Base-by-base conservation (phyloP, 2,113 vertebrate species). In the Pelusios castaneus region DNA sequence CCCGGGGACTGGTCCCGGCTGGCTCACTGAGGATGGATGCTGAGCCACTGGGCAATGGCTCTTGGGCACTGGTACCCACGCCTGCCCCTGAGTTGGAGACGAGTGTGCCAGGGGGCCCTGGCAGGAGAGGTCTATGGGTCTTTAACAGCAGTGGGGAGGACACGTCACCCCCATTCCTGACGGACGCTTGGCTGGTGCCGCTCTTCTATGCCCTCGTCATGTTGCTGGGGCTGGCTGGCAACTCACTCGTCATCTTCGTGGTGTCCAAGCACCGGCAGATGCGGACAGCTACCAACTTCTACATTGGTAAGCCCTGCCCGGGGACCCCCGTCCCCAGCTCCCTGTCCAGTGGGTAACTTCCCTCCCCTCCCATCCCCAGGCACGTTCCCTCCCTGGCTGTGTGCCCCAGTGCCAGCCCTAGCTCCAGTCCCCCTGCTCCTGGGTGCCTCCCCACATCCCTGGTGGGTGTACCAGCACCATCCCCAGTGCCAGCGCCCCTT, bases 171-270 rank as follows among this genome's bases (percentile, higher is more conserved):
- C 96, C 96, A 3, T 94, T 96, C 45, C 95, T 97, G 78, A 94
- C 94, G 2, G 96, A 97, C 17, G 95, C 96, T 16, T 97, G 96
- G 96, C 89, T 97, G 3, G 96, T 97, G 27, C 96, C 96, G 4
- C 54, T 95, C 11, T 92, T 96, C 79, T 97, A 95, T 75, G 88
- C 95, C 17, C 86, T 97, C 19, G 49, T 97, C 76, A 94, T 95
- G 95, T 75, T 96, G 54, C 87, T 96, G n/a, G 96, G 96, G 25
- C 93, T 97, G n/a, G 77, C 90, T n/a, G 96, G 96, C 11, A 97
- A 97, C 78, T 91, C 94, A 6, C 67, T 97, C 70, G 94, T 97
- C 52, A 92, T 97, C 67, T 97, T 92, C 45, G 94, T 97, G 49
- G 86, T 97, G 82, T 91, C 79, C 84, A 95, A 89, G 47, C 92